Evolutionary conservation across 1,140 invertebrate genomes (phyloP).

Genomic region (Zeugodacus cucurbitae): DNA sequence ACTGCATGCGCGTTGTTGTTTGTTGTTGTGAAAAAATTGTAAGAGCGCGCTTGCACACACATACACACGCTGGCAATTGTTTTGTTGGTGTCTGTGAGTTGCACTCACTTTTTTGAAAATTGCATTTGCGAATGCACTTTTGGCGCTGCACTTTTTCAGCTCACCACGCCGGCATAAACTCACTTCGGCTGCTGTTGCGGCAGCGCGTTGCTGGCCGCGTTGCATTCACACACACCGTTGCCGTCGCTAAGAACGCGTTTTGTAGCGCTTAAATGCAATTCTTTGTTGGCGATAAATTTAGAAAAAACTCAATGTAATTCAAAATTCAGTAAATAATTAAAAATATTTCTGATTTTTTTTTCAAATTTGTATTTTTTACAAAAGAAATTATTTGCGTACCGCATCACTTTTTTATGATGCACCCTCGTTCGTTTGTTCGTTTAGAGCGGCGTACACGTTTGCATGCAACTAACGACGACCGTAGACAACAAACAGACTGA

Average conservation of each 20-base stretch:
- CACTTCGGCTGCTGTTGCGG: neutral
- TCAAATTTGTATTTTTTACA: neutral
- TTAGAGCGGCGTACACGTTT: neutral
- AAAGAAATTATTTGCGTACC: neutral
- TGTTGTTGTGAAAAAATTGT: neutral
- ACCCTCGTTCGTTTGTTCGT: neutral
- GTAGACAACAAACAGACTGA: conserved; percentile 22
- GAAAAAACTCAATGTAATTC: neutral
- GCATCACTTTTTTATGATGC: neutral
- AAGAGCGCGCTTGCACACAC: neutral
- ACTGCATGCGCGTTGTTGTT: neutral
- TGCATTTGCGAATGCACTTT: conserved; percentile 26
- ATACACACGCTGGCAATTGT: neutral
- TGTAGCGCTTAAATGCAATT: neutral
- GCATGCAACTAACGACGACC: conserved; percentile 33
- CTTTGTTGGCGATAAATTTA: neutral
- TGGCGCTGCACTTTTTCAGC: conserved; percentile 5
- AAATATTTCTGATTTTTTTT: neutral
- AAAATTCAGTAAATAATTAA: neutral
- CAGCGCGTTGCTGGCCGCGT: neutral
- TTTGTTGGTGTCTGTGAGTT: neutral
- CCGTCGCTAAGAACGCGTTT: neutral
- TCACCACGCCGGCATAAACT: neutral
- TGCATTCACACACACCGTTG: neutral
- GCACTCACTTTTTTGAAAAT: neutral